A percentile compares a stretch with the other conserved stretches of the same genome.
Evolutionary conservation across 1,140 invertebrate species (phyloP).

Genomic region (Sinonovacula constricta): DNA sequence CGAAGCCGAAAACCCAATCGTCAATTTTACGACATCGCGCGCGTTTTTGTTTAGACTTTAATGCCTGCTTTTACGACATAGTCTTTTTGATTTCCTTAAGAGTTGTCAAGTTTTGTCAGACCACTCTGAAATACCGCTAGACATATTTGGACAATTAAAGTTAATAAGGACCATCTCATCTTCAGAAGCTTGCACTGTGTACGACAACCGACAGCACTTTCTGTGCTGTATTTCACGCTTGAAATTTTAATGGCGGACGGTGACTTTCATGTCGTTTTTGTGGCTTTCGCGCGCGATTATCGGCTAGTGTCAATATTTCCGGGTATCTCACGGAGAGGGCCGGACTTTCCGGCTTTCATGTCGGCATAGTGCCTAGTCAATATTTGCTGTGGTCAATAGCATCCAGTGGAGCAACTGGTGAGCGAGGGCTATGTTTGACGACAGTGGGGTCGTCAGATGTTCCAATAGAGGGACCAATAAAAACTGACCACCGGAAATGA

Average conservation of each 20-base stretch:
- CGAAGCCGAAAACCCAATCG: not conserved
- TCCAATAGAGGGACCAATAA: no score
- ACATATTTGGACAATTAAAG: constrained; percentile 21
- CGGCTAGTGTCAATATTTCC: constrained; percentile 12
- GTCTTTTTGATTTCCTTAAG: not conserved
- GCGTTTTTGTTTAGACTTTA: not conserved
- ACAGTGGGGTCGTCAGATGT: no score
- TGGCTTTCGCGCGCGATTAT: not conserved
- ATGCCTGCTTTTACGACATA: not conserved
- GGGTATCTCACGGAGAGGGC: constrained; percentile 5
- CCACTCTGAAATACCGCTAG: not conserved
- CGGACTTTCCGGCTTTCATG: constrained; percentile 11
- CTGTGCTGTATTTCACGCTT: constrained; percentile 9
- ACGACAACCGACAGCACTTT: constrained; percentile 12
- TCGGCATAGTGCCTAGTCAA: not conserved
- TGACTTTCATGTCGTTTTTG: constrained; percentile 27
- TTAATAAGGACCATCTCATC: constrained; percentile 15
- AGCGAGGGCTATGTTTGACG: no score
- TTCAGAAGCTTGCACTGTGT: constrained; percentile 8
- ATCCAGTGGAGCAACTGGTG: no score
- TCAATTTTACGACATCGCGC: not conserved
- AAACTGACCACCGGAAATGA: no score
- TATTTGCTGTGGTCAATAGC: not conserved
- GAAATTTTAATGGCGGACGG: not conserved
- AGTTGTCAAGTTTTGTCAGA: not conserved